Percentiles rank a stretch among this genome's conserved stretches.
phyloP scores from a whole-genome alignment of 2,113 vertebrate species.

The Ceratotherium simum region DNA sequence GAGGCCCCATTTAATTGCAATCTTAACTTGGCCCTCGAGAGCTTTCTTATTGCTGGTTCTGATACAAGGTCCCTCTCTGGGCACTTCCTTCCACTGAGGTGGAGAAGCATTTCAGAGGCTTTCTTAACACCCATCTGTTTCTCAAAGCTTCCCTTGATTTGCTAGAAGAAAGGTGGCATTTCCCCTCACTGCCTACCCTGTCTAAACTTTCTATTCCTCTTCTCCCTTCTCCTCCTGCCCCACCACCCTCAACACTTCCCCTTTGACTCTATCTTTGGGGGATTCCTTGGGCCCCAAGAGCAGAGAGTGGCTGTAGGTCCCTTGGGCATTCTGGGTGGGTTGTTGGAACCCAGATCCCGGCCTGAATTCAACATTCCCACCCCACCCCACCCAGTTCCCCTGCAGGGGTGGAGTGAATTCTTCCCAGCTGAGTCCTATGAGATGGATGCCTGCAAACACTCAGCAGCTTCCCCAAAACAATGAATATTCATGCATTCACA shows the following conservation, averaged over 20 bases:
- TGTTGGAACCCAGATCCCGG: neutral
- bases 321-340: neutral
- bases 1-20: neutral
- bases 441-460: neutral
- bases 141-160: neutral
- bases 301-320: neutral
- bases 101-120: neutral
- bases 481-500: neutral
- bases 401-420: neutral
- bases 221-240: neutral
- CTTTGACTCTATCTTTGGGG: neutral
- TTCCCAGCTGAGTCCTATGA: neutral
- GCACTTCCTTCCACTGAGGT: neutral
- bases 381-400: neutral
- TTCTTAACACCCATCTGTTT: neutral
- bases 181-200: neutral
- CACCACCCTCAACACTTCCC: neutral
- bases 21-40: neutral
- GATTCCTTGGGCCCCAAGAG: neutral
- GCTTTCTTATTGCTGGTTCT: neutral
- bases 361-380: neutral
- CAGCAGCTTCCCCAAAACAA: neutral
- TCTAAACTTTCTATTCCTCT: neutral
- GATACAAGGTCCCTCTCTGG: neutral
- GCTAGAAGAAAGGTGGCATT: neutral